Evolutionary conservation across 2,888 invertebrate genomes (phyloP).

Genomic region (Patella pellucida): DNA sequence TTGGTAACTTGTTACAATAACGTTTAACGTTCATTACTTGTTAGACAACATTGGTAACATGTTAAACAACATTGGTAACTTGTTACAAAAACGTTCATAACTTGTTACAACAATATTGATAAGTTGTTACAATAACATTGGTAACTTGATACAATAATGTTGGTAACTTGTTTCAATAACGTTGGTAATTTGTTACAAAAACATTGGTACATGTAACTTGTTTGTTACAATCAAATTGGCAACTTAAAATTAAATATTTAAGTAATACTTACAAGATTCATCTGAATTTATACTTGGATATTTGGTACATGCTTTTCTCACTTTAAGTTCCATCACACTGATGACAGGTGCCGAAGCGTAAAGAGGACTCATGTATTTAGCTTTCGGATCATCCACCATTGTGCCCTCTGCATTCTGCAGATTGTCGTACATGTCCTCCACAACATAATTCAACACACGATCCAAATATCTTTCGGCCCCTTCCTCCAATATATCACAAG

Average conservation of each 20-base stretch:
- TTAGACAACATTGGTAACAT: no score
- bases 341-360: slow-evolving; percentile 49
- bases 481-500: slow-evolving; percentile 76
- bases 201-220: no score
- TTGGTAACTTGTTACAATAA: no score
- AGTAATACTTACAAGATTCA: slow-evolving; percentile 60
- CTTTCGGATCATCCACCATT: slow-evolving; percentile 44
- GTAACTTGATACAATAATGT: no score
- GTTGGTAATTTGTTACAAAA: no score
- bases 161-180: no score
- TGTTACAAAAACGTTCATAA: no score
- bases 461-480: slow-evolving; percentile 75
- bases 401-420: slow-evolving; percentile 60
- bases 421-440: slow-evolving; percentile 62
- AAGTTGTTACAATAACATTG: no score
- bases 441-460: slow-evolving; percentile 69
- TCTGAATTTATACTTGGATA: slow-evolving; percentile 54
- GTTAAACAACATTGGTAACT: no score
- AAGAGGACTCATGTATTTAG: slow-evolving; percentile 48
- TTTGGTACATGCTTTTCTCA: slow-evolving; percentile 54
- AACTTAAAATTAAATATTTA: not conserved
- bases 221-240: no score
- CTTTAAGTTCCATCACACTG: slow-evolving; percentile 49
- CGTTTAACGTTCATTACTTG: no score
- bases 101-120: no score